Conservation (phyloP, 2,888 invertebrate species). For the Leptothorax acervorum region DNA sequence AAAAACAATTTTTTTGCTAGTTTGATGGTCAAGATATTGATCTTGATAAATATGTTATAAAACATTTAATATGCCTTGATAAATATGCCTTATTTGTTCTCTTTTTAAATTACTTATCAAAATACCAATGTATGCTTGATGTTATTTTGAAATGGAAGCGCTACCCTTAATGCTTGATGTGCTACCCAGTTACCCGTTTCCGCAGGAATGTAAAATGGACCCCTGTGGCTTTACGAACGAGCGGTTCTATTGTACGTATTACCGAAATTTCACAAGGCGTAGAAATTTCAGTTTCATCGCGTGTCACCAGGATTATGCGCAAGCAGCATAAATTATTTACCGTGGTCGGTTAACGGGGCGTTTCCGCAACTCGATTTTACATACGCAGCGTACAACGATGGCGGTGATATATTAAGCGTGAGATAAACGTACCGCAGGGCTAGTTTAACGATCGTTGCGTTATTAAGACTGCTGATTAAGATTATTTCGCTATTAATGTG, state of each 20-base stretch:
- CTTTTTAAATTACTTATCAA: not conserved
- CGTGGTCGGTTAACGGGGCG: constrained; percentile 40
- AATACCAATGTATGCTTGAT: not conserved
- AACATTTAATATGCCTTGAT: not conserved
- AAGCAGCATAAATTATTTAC: constrained; percentile 45
- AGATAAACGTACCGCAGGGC: constrained; percentile 1
- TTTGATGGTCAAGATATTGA: not conserved
- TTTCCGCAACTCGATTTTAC: constrained; percentile 43
- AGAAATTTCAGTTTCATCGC: constrained; percentile 46
- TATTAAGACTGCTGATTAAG: not conserved
- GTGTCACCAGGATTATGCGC: constrained; percentile 22
- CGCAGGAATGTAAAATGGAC: not conserved
- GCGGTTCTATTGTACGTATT: constrained; percentile 17
- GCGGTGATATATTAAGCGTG: constrained; percentile 37
- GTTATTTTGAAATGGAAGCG: constrained; percentile 22
- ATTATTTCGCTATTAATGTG: constrained; percentile 21
- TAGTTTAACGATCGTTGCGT: constrained; percentile 1
- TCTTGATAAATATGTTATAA: not conserved
- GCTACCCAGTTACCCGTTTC: not conserved
- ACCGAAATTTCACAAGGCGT: constrained; percentile 45
- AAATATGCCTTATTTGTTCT: not conserved
- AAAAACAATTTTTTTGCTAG: not conserved
- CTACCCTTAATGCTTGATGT: not conserved
- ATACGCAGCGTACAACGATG: constrained; percentile 11
- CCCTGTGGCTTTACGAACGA: constrained; percentile 28